A percentile compares a stretch with the other conserved stretches of the same genome.
phyloP scores from a whole-genome alignment of 2,113 vertebrate genomes.

The Dicrurus megarhynchus region DNA sequence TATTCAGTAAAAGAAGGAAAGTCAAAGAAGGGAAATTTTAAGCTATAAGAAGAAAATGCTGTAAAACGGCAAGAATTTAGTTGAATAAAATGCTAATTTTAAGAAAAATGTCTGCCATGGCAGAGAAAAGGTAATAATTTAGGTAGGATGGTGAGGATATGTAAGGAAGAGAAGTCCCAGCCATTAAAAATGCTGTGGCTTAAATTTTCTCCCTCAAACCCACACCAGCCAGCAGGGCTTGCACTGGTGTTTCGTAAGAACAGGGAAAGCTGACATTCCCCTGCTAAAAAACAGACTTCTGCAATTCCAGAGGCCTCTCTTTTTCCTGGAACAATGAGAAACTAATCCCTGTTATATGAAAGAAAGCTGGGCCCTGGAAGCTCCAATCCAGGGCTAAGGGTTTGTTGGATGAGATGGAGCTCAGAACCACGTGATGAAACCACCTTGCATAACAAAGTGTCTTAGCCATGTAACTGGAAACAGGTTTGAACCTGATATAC shows the following conservation, averaged over 20 bases:
- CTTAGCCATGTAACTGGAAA: conserved; percentile 11
- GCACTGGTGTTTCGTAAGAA: background rate
- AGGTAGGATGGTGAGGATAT: no score
- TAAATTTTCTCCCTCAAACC: background rate
- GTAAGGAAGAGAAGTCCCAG: background rate
- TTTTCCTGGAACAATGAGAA: background rate
- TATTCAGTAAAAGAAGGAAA: background rate
- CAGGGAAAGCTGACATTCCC: background rate
- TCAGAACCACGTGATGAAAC: background rate
- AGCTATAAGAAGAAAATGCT: background rate
- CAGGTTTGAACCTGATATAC: background rate
- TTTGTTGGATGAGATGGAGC: background rate
- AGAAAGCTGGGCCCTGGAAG: background rate
- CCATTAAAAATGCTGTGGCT: background rate
- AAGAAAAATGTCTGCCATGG: background rate
- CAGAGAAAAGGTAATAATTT: background rate
- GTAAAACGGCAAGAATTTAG: fast-evolving
- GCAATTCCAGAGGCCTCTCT: background rate
- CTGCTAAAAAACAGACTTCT: background rate
- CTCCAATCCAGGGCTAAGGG: background rate
- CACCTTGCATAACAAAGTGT: conserved; percentile 35
- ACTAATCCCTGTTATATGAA: conserved; percentile 6
- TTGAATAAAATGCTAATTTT: background rate
- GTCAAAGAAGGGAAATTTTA: background rate
- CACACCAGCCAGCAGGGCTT: background rate